These are phyloP conservation scores for Antigone vipio DNA, from an alignment of 2,113 vertebrate species.

Conservation along the genomic window DNA sequence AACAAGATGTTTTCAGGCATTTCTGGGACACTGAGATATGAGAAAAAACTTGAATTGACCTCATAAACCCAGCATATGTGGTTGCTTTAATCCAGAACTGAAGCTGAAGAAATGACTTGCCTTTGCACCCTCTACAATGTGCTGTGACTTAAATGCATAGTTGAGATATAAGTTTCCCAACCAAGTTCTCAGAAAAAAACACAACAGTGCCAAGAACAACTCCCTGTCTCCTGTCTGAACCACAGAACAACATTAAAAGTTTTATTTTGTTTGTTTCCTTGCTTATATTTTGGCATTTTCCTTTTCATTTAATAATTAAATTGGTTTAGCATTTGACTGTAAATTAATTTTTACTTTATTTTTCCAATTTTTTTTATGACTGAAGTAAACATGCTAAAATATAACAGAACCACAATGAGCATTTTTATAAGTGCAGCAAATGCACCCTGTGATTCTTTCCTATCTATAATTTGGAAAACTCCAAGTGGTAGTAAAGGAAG, in stretches of 20 bases:
- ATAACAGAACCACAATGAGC: background rate
- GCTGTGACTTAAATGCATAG: constrained; percentile 30
- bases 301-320: background rate
- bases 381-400: background rate
- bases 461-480: background rate
- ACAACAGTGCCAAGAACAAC: constrained; percentile 40
- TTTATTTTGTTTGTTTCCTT: background rate
- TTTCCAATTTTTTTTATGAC: background rate
- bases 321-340: background rate
- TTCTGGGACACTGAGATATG: background rate
- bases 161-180: constrained; percentile 33
- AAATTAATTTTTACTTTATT: background rate
- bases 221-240: background rate
- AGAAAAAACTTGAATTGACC: background rate
- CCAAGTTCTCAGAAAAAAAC: constrained; percentile 2
- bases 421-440: background rate
- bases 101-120: background rate
- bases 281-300: background rate
- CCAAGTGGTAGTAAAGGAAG: background rate
- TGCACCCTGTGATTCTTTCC: background rate
- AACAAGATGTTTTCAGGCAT: constrained; percentile 31
- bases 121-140: background rate
- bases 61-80: constrained; percentile 10
- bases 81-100: constrained; percentile 22
- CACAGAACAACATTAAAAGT: background rate